A percentile compares a stretch with the other conserved stretches of the same genome.
These are phyloP conservation scores for Limnephilus marmoratus DNA, from an alignment of 2,888 invertebrate genomes.

Conservation along the genomic window DNA sequence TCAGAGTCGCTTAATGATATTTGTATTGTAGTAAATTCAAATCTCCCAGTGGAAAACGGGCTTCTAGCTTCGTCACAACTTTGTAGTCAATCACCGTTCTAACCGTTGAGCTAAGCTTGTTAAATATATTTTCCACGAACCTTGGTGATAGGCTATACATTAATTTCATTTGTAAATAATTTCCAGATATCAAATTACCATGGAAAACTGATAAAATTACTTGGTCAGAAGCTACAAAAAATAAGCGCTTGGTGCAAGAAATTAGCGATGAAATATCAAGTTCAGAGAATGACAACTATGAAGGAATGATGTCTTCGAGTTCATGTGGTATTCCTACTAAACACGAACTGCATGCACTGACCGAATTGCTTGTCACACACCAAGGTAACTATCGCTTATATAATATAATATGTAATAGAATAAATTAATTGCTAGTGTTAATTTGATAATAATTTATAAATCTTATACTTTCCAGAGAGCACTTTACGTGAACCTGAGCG, in stretches of 20 bases:
- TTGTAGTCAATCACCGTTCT: too few species aligned
- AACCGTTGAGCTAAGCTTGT: too few species aligned
- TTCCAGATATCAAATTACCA: slow-evolving; percentile 54
- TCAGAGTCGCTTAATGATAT: too few species aligned
- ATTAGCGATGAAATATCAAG: slow-evolving; percentile 69
- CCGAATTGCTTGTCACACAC: slow-evolving; percentile 14
- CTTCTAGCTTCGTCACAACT: too few species aligned
- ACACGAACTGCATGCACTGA: slow-evolving; percentile 20
- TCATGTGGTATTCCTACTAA: neutral
- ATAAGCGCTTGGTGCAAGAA: slow-evolving; percentile 73
- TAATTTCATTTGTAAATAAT: neutral
- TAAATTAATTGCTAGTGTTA: neutral
- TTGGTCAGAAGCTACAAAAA: slow-evolving; percentile 71
- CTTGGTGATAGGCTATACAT: too few species aligned
- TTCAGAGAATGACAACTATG: slow-evolving; percentile 70
- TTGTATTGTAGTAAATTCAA: too few species aligned
- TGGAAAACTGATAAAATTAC: slow-evolving; percentile 63
- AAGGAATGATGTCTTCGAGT: slow-evolving; percentile 1
- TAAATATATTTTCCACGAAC: too few species aligned
- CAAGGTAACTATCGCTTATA: slow-evolving; percentile 18
- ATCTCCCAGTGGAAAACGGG: too few species aligned
- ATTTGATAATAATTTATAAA: neutral
- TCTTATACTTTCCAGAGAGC: neutral
- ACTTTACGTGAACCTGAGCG: neutral
- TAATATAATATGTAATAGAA: too few species aligned